Evolutionary conservation across 2,797 vertebrate genomes (phyloP).

Genomic region (Perodicticus potto): DNA sequence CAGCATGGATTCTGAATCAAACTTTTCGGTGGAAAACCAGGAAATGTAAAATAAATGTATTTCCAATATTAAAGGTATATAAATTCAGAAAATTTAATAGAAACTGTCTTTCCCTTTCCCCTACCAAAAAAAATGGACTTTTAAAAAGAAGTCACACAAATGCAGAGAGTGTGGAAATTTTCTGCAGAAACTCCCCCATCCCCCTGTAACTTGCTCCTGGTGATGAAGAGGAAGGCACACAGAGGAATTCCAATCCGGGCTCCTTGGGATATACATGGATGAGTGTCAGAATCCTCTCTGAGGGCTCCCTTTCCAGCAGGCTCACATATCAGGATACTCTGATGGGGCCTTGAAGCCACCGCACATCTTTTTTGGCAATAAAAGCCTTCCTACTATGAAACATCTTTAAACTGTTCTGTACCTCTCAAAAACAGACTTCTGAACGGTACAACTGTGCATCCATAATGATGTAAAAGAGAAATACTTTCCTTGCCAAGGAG

Average conservation of each 20-base stretch:
- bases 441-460: constrained; percentile 80
- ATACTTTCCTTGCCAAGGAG: constrained; percentile 83
- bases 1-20: neutral
- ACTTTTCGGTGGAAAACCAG: constrained; percentile 39
- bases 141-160: neutral
- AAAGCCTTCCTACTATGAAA: constrained; percentile 72
- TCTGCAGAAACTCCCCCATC: neutral
- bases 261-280: neutral
- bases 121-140: neutral
- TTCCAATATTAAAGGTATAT: neutral
- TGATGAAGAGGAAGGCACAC: neutral
- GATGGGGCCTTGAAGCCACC: neutral
- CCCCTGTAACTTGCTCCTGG: neutral
- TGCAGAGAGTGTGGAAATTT: neutral
- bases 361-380: constrained; percentile 41
- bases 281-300: neutral
- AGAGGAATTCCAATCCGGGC: neutral
- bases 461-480: constrained; percentile 82
- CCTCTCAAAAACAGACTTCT: constrained; percentile 67
- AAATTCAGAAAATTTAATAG: constrained; percentile 7
- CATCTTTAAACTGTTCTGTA: constrained; percentile 42
- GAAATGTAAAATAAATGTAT: neutral
- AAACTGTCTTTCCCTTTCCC: neutral
- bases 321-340: neutral
- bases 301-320: neutral